Evolutionary conservation across 2,888 invertebrate genomes (phyloP), one percentile per base, ranked within the genome.

Genomic region (Hirtodrosophila histrioides): DNA sequence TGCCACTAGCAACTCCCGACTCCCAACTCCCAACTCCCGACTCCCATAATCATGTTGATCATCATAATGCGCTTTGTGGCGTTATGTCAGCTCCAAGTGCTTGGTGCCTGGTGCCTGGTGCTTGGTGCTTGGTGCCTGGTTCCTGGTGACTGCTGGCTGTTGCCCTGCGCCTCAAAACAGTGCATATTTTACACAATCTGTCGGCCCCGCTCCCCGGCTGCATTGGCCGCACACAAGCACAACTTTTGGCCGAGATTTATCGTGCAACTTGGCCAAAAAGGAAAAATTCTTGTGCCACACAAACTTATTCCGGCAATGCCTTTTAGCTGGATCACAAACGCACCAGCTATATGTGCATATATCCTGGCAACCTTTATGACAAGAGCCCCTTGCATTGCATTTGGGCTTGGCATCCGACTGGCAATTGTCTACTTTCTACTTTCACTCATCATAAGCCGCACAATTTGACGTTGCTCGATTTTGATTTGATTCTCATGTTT

Each of bases 31-130:
- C 7, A 5, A 31, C 31, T 8, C 31, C 6, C 57, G 29, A 50
- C 39, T 45, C 51, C 46, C 70, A 69, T 68, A 67, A 73, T 78
- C 69, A 61, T 53, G 71, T 72, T 77, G 82, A 87, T 86, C 69
- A 81, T 69, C 87, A 73, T 85, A 85, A 87, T 85, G 82, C 85
- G 73, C 73, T 83, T 82, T 88, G 76, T 78, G 82, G 70, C 79
- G 45, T 78, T 84, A 68, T 79, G 78, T 69, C 73, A 61, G 78
- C 66, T 61, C 69, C 71, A 72, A 76, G 71, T 69, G 68, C 53
- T 63, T 55, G 77, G 73, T 64, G 50, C 29, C 36, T 43, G 37
- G 62, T 67, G 63, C 50, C 33, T 23, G 31, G 56, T 66, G 69
- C 23, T 39, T 44, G 45, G 41, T 46, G 65, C 7, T 29, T 39